A percentile compares a stretch with the other conserved stretches of the same genome.
phyloP scores from a whole-genome alignment of 2,113 vertebrate genomes.

The Grallaria varia region DNA sequence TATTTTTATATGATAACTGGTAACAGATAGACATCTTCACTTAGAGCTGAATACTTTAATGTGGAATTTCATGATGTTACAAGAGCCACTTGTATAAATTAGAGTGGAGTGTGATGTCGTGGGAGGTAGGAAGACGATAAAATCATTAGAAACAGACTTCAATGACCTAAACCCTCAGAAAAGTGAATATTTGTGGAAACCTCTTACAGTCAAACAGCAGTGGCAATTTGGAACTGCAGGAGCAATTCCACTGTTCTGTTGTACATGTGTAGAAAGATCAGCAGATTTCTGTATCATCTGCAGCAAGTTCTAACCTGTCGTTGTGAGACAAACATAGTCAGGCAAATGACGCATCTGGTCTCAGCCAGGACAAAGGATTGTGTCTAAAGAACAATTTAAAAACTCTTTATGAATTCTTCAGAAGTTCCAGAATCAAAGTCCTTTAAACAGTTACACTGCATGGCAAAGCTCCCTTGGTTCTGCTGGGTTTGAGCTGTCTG shows the following conservation, averaged over 20 bases:
- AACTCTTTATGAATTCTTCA: neutral
- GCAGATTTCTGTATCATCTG: neutral
- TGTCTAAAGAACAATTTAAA: neutral
- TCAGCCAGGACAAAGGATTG: neutral
- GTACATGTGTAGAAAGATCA: neutral
- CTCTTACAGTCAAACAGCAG: neutral
- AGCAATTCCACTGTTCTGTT: neutral
- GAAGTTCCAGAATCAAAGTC: neutral
- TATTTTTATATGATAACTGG: neutral
- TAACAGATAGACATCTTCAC: neutral
- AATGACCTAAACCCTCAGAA: neutral
- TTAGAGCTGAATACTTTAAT: neutral
- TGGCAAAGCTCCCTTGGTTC: neutral
- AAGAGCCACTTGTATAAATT: neutral
- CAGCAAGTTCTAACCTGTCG: neutral
- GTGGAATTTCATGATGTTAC: neutral
- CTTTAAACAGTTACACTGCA: neutral
- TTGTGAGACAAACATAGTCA: neutral
- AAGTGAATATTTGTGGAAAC: neutral
- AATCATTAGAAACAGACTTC: neutral
- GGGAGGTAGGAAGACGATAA: neutral
- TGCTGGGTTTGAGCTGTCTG: slow-evolving; percentile 6
- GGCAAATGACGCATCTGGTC: neutral
- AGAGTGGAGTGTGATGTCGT: neutral
- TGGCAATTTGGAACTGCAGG: neutral